A percentile compares a stretch with the other conserved stretches of the same genome.
These are phyloP conservation scores for Lasioglossum leucozonium DNA, from an alignment of 2,888 invertebrate species.

Conservation along the genomic window DNA sequence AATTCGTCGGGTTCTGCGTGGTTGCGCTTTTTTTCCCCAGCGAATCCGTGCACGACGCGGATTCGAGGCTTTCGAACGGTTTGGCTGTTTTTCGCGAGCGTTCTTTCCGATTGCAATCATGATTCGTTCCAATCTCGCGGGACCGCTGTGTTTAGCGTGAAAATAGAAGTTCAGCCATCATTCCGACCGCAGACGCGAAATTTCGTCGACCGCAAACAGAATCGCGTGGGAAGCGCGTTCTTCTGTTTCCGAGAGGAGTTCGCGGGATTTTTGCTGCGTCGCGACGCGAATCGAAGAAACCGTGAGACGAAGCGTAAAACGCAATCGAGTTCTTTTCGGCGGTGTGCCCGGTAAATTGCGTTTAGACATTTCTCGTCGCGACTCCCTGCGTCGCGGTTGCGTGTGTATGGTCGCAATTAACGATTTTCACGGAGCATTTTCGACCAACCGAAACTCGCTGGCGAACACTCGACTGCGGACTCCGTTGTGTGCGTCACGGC, in stretches of 20 bases:
- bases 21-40: neutral
- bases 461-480: neutral
- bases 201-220: neutral
- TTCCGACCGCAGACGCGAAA: neutral
- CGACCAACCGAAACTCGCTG: neutral
- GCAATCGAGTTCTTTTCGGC: neutral
- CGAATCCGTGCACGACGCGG: neutral
- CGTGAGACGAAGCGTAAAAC: too few species aligned
- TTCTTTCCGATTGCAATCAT: neutral
- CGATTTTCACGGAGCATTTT: constrained; percentile 7
- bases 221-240: neutral
- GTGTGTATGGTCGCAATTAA: neutral
- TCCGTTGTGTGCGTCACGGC: neutral
- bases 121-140: neutral
- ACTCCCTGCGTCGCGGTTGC: neutral
- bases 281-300: neutral
- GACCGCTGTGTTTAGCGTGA: neutral
- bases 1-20: neutral
- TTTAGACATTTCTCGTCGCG: neutral
- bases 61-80: neutral
- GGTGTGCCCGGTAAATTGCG: neutral
- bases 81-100: neutral
- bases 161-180: neutral
- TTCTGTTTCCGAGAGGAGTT: neutral
- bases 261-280: neutral